Evolutionary conservation across 2,113 vertebrate species (phyloP).

Genomic region (Indicator maculatus): DNA sequence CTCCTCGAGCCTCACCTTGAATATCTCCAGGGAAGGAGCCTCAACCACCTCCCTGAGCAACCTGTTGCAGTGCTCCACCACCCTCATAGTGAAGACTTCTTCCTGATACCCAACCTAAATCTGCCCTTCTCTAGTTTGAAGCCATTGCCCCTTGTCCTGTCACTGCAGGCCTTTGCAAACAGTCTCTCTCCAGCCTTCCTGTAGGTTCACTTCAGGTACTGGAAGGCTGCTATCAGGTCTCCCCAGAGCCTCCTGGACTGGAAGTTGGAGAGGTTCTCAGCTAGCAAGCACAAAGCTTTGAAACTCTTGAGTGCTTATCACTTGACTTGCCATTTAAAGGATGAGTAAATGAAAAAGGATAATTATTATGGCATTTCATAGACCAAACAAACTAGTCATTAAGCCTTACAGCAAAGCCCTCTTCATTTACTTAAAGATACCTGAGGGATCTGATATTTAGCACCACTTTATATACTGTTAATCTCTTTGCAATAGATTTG

Average conservation of each 20-base stretch:
- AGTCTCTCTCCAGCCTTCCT: too few relatives aligned
- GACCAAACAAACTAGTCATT: conserved; percentile 71
- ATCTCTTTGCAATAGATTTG: conserved; percentile 63
- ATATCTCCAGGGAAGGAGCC: too few relatives aligned
- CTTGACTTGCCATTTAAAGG: conserved; percentile 72
- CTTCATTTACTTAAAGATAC: conserved; percentile 74
- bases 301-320: conserved; percentile 65
- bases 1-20: too few relatives aligned
- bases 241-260: neutral
- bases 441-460: conserved; percentile 77
- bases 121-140: too few relatives aligned
- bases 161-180: too few relatives aligned
- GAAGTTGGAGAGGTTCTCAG: neutral
- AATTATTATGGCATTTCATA: conserved; percentile 77
- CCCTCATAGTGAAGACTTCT: too few relatives aligned
- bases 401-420: conserved; percentile 71
- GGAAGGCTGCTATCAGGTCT: too few relatives aligned
- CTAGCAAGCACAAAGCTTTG: conserved; percentile 24
- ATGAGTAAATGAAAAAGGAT: conserved; percentile 76
- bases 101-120: too few relatives aligned
- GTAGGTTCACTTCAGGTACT: too few relatives aligned
- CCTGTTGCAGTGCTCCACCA: too few relatives aligned
- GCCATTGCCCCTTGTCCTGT: too few relatives aligned
- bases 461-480: conserved; percentile 69
- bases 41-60: too few relatives aligned